These are phyloP conservation scores for Rhogogaster chlorosoma DNA, from an alignment of 2,888 invertebrate genomes.

Conservation along the genomic window DNA sequence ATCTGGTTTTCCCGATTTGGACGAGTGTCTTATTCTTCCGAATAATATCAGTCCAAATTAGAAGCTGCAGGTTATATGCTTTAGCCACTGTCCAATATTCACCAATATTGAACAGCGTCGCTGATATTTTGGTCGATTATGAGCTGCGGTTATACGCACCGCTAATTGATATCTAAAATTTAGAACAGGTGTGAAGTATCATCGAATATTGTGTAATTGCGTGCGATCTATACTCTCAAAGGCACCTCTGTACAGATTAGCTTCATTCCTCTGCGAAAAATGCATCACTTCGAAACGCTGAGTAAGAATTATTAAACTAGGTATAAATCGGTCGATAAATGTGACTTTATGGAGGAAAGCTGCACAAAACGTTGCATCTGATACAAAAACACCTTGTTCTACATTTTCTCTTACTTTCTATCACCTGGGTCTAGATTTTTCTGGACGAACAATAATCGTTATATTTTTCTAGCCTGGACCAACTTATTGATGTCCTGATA, in stretches of 20 bases:
- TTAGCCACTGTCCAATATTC: slow-evolving; percentile 4
- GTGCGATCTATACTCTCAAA: background rate
- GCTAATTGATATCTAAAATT: background rate
- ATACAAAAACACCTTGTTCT: slow-evolving; percentile 8
- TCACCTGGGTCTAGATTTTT: background rate
- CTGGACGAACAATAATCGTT: slow-evolving; percentile 14
- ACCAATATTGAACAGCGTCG: background rate
- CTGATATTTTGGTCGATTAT: slow-evolving; percentile 42
- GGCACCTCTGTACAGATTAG: background rate
- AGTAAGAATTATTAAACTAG: background rate
- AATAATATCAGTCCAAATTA: slow-evolving; percentile 32
- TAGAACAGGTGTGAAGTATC: slow-evolving; percentile 22
- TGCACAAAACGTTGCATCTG: background rate
- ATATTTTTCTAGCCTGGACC: slow-evolving; percentile 88
- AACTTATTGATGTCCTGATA: slow-evolving; percentile 93
- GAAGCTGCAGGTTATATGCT: background rate
- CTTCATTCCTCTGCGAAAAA: background rate
- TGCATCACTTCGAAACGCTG: background rate
- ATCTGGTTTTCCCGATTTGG: slow-evolving; percentile 32
- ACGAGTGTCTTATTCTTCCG: slow-evolving; percentile 9
- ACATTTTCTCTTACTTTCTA: slow-evolving; percentile 21
- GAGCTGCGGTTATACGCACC: slow-evolving; percentile 18
- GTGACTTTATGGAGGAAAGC: background rate
- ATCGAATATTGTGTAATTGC: background rate
- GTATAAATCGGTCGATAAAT: background rate